These are phyloP conservation scores for Microplitis mediator DNA, from an alignment of 1,140 invertebrate species.

Conservation along the genomic window DNA sequence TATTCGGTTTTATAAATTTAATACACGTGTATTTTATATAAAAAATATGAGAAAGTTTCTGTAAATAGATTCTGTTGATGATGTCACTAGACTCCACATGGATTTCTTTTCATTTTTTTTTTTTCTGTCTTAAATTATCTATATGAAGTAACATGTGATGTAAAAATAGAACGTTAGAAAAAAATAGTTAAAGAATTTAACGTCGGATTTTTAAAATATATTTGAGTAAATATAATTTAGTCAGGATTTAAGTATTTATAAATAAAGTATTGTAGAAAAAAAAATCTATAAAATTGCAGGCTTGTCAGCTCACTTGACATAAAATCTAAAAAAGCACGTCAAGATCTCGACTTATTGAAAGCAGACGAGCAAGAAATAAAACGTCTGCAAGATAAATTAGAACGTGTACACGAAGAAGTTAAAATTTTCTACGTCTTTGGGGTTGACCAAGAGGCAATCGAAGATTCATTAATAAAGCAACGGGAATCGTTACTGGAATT, in stretches of 20 bases:
- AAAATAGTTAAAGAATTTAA: neutral
- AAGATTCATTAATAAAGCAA: conserved; percentile 60
- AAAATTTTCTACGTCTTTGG: conserved; percentile 76
- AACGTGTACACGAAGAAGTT: conserved; percentile 68
- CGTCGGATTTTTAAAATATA: too few species aligned
- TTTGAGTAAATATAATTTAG: too few species aligned
- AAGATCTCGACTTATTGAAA: conserved; percentile 68
- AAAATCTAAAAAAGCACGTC: conserved; percentile 66
- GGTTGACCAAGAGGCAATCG: conserved; percentile 67
- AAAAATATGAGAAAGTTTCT: too few species aligned
- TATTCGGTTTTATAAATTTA: too few species aligned
- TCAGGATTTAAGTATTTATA: neutral
- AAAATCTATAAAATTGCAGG: conserved; percentile 44
- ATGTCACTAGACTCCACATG: too few species aligned
- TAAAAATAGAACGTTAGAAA: neutral
- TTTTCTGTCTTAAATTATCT: neutral
- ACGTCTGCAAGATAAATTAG: conserved; percentile 68
- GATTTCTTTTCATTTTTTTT: too few species aligned
- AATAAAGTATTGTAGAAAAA: neutral
- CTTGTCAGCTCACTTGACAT: conserved; percentile 63
- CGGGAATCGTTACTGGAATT: conserved; percentile 63
- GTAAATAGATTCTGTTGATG: too few species aligned
- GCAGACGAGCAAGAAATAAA: conserved; percentile 69
- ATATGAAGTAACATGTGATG: neutral
- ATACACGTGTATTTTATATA: too few species aligned